Conservation (phyloP, 2,113 vertebrate genomes). For the Henicopernis longicauda region DNA sequence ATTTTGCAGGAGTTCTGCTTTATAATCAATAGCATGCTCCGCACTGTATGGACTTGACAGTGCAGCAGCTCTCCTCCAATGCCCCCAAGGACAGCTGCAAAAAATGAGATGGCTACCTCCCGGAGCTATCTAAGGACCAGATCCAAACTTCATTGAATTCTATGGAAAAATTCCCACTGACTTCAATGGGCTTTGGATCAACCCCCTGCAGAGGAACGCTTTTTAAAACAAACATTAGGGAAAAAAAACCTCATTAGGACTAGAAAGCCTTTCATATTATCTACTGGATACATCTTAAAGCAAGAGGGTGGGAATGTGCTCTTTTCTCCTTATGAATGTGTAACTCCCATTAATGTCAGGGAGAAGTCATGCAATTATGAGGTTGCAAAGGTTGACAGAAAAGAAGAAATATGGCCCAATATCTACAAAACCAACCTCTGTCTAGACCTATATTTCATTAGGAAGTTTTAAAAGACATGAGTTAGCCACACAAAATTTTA, state of each 20-base stretch:
- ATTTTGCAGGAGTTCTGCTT: slow-evolving; percentile 47
- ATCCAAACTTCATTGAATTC: slow-evolving; percentile 59
- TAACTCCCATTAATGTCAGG: background rate
- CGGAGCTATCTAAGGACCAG: slow-evolving; percentile 32
- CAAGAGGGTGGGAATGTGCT: slow-evolving; percentile 41
- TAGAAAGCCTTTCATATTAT: slow-evolving; percentile 53
- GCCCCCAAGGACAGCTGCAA: slow-evolving; percentile 57
- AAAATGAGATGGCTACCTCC: slow-evolving; percentile 55
- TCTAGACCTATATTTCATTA: background rate
- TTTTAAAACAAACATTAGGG: slow-evolving; percentile 55
- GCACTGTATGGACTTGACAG: background rate
- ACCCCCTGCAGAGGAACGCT: slow-evolving; percentile 27
- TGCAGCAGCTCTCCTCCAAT: slow-evolving; percentile 19
- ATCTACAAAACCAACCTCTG: background rate
- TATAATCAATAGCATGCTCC: slow-evolving; percentile 50
- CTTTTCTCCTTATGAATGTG: slow-evolving; percentile 11
- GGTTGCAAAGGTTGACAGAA: background rate
- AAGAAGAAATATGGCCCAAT: background rate
- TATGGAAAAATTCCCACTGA: slow-evolving; percentile 58
- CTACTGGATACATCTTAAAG: slow-evolving; percentile 44
- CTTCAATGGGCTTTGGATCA: slow-evolving; percentile 59
- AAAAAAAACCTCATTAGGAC: background rate
- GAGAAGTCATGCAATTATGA: background rate
- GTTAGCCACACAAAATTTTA: background rate
- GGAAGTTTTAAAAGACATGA: background rate